These are phyloP conservation scores for Cenopis cana DNA, from an alignment of 2,888 invertebrate species.

Conservation along the genomic window DNA sequence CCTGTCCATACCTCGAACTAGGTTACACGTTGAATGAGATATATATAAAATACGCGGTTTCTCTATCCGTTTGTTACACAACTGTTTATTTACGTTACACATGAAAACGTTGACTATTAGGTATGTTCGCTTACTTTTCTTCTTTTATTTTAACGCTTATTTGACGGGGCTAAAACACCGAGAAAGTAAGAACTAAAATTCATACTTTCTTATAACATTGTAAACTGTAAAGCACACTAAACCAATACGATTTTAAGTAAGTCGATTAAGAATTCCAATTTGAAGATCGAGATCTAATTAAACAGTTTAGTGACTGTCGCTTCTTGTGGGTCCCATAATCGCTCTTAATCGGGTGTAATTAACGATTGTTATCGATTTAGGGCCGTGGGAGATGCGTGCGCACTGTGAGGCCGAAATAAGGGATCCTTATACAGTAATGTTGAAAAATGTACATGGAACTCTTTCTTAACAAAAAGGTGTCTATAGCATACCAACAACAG, in stretches of 20 bases:
- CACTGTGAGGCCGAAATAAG: slow-evolving; percentile 54
- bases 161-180: too few species aligned
- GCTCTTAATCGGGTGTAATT: slow-evolving; percentile 69
- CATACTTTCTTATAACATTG: background rate
- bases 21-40: slow-evolving; percentile 64
- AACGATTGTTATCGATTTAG: slow-evolving; percentile 69
- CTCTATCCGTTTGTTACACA: slow-evolving; percentile 61
- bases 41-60: slow-evolving; percentile 63
- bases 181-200: too few species aligned
- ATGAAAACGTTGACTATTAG: slow-evolving; percentile 35
- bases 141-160: slow-evolving; percentile 45
- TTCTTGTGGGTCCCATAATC: slow-evolving; percentile 61
- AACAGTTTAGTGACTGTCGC: slow-evolving; percentile 50
- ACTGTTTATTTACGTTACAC: slow-evolving; percentile 47
- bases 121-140: slow-evolving; percentile 36
- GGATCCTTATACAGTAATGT: slow-evolving; percentile 16
- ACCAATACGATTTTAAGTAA: background rate
- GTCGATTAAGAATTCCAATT: slow-evolving; percentile 33
- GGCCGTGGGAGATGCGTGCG: slow-evolving; percentile 55
- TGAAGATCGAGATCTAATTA: slow-evolving; percentile 52
- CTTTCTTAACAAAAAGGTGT: background rate
- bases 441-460: background rate
- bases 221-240: background rate
- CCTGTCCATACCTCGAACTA: slow-evolving; percentile 52
- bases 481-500: background rate